Evolutionary conservation across 2,797 vertebrate species (phyloP).

Genomic region (Acropternis orthonyx): DNA sequence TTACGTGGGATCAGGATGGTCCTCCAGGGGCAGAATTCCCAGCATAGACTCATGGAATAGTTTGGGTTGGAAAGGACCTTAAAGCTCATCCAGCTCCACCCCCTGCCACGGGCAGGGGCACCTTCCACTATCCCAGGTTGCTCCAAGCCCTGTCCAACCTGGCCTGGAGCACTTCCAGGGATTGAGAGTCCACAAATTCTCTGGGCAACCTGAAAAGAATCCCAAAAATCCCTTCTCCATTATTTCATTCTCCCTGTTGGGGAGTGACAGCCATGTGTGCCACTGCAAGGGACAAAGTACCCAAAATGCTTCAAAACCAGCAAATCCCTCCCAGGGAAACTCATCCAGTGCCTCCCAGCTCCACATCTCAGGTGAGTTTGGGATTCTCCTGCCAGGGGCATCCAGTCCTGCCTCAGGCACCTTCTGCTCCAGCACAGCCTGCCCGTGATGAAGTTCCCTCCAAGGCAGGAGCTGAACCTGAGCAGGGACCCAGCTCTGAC

Average conservation of each 20-base stretch:
- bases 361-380: neutral
- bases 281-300: neutral
- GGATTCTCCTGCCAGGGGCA: neutral
- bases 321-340: neutral
- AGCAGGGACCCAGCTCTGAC: neutral
- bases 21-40: neutral
- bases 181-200: neutral
- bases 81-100: neutral
- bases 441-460: neutral
- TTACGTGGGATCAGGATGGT: neutral
- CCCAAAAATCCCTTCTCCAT: neutral
- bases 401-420: neutral
- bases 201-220: no score
- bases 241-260: neutral
- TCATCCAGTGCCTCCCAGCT: neutral
- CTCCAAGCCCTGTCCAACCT: neutral
- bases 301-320: neutral
- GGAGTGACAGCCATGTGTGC: neutral
- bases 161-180: neutral
- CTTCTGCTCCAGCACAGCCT: neutral
- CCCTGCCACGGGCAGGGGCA: neutral
- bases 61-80: neutral
- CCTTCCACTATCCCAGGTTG: neutral
- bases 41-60: neutral
- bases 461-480: neutral